A percentile compares a stretch with the other conserved stretches of the same genome.
Conservation (phyloP, 2,113 vertebrate genomes). For the Scopus umbretta region DNA sequence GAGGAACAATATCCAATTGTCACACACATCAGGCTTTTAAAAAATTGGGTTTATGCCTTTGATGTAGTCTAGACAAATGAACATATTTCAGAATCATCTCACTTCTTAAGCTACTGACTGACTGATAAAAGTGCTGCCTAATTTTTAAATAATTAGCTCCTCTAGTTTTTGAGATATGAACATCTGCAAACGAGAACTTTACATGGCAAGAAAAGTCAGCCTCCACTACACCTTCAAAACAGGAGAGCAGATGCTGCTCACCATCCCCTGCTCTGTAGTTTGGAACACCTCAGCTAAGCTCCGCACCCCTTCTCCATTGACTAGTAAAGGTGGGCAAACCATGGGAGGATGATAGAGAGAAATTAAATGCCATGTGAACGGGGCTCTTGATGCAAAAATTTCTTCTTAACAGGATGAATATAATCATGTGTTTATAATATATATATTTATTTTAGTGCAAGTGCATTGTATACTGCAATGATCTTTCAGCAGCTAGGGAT, state of each 20-base stretch:
- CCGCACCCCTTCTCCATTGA: not conserved
- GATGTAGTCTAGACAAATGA: constrained; percentile 44
- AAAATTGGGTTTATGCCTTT: constrained; percentile 23
- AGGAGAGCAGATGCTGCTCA: constrained; percentile 1
- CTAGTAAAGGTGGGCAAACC: not conserved
- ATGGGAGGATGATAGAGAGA: not conserved
- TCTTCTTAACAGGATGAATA: not conserved
- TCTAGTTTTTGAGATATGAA: constrained; percentile 18
- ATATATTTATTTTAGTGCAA: not conserved
- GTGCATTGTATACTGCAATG: not conserved
- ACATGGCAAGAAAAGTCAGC: not conserved
- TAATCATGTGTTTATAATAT: not conserved
- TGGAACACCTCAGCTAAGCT: not conserved
- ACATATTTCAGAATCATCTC: constrained; percentile 27
- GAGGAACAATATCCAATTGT: constrained; percentile 33
- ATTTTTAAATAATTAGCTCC: constrained; percentile 52
- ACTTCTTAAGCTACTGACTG: constrained; percentile 15
- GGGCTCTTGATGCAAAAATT: not conserved
- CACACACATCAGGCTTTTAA: not conserved
- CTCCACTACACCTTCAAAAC: not conserved
- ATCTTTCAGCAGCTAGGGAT: not conserved
- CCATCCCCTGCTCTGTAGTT: not conserved
- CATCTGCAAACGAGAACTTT: constrained; percentile 41
- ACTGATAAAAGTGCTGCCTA: not conserved
- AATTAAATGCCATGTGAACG: not conserved